Evolutionary conservation across 2,113 vertebrate species (phyloP).

Genomic region (Sciurus niger): DNA sequence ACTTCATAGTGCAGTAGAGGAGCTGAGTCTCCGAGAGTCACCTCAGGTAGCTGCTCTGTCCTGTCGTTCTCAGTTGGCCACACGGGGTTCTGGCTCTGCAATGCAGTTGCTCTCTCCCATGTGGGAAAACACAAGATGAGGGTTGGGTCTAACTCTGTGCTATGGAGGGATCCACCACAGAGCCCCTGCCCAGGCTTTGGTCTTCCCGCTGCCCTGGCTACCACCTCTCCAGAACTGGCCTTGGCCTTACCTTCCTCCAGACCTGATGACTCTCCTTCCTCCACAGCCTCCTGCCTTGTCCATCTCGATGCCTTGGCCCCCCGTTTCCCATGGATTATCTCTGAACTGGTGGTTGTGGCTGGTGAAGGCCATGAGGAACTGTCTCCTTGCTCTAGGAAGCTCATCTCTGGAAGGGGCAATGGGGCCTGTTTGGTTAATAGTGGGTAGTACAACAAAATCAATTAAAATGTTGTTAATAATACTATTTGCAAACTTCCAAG

Average conservation of each 20-base stretch:
- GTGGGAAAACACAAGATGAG: not conserved
- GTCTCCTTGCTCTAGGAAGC: conserved; percentile 65
- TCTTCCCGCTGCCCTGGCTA: too few relatives aligned
- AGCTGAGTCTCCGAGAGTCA: not conserved
- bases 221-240: not conserved
- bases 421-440: not conserved
- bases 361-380: conserved; percentile 51
- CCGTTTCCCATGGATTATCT: not conserved
- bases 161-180: not conserved
- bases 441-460: not conserved
- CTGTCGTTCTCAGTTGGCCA: not conserved
- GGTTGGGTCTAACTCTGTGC: not conserved
- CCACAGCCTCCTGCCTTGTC: conserved; percentile 67
- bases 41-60: not conserved
- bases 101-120: not conserved
- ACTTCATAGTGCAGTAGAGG: not conserved
- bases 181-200: not conserved
- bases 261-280: conserved; percentile 54
- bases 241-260: conserved; percentile 67
- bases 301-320: conserved; percentile 46
- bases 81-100: not conserved
- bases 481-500: not conserved
- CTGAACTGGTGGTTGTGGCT: conserved; percentile 26
- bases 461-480: not conserved
- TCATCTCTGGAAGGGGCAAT: conserved; percentile 73